Base-by-base conservation (phyloP, 2,113 vertebrate species). In the Onychostruthus taczanowskii region DNA sequence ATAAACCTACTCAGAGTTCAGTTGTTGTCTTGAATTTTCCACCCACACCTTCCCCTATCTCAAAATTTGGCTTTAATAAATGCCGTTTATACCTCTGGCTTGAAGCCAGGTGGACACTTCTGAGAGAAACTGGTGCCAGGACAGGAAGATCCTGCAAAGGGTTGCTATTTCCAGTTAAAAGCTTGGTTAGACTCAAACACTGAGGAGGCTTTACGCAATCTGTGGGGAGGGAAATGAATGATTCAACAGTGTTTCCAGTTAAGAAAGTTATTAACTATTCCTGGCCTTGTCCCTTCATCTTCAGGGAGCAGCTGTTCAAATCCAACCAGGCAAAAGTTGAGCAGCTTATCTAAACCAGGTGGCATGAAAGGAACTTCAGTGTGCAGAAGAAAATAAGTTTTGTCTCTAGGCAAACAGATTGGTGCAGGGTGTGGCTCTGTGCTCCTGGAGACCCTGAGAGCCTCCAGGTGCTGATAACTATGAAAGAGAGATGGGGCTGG, bases 311-410 rank as follows among this genome's bases (percentile, higher is more conserved):
- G 87, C 94, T 95, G 94, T 75, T 87, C 77, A 53, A 7, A 93
- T 76, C 8, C 4, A 17, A 94, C 20, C 64, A 61, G 88, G 91
- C 80, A 35, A 79, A 94, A 72, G 62, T 85, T 16, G 3, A 87
- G 77, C 70, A 76, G 91, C 84, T 95, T 93, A 93, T 96, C 75
- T 77, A 79, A 97, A 95, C 84, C 94, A 95, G 87, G 93, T 96
- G 89, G 61, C 87, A 83, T 18, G 30, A 79, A 89, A 93, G 78
- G 49, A 87, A 75, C 78, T 94, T 61, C 0, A 33, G 2, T 59
- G 44, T 76, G 78, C 13, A 58, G 67, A 44, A 79, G 84, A 68
- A 92, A 93, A 14, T 80, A 61, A 79, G 81, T 91, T 89, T 90
- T 94, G 89, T 88, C 87, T 90, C 67, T 53, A 83, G 87, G 75